Evolutionary conservation across 2,888 invertebrate species (phyloP), one percentile per base, ranked within the genome.

Genomic region (Phalangium opilio): DNA sequence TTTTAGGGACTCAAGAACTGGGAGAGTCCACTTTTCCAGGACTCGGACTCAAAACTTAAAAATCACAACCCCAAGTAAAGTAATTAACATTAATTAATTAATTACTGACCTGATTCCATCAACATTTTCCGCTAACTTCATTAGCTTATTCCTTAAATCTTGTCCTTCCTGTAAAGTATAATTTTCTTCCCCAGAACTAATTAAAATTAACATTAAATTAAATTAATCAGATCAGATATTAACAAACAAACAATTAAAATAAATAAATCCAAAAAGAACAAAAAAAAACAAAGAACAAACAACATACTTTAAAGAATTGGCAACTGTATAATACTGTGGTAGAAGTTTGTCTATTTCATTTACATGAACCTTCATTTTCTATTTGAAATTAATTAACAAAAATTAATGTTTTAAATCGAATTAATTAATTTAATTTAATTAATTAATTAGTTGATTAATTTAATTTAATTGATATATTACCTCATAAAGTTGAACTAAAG

Each of bases 91-190:
- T n/a, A n/a, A n/a, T n/a, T n/a, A n/a, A n/a, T n/a, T n/a, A n/a
- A n/a, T n/a, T n/a, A n/a, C n/a, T 49, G 32, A 69, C 70, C 70
- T 70, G 27, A 70, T 52, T 34, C 61, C 57, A 67, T 93, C 93
- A 47, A 95, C 81, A 55, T 77, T 78, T 66, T 91, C 91, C 0
- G 87, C 91, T 45, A 85, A 73, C 64, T 81, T 82, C 1, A 86
- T 80, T 42, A 96, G 79, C 60, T 84, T 82, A 0, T 79, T 76
- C 50, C 89, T 75, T 60, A 89, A 69, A 3, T 80, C 75, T 64
- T 86, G 83, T 8, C 89, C 87, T 63, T 90, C 86, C 21, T 77
- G 73, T 46, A 93, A 67, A 55, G 80, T 80, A 64, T 87, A 91
- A 2, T 81, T 83, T 0, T 84, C 79, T 67, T 95, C 93, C n/a